Percentiles rank a stretch among this genome's conserved stretches.
Conservation (phyloP, 1,140 invertebrate genomes). For the Camponotus vicinus region DNA sequence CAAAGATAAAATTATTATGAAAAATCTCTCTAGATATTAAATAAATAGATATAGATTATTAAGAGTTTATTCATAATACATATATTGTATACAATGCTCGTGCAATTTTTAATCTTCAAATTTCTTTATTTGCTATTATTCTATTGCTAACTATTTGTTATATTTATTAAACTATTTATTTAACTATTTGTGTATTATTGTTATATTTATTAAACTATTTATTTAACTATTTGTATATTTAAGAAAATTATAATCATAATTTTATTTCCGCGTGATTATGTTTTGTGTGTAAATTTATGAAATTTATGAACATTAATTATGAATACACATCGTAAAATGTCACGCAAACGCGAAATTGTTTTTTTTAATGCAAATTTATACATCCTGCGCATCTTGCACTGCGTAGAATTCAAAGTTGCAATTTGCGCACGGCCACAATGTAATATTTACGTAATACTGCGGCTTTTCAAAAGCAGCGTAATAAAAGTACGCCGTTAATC, state of each 20-base stretch:
- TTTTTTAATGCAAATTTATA: conserved; percentile 35
- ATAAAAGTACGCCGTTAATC: conserved; percentile 66
- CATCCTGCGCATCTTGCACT: neutral
- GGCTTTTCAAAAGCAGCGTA: conserved; percentile 39
- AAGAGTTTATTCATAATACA: neutral
- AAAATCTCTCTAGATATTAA: neutral
- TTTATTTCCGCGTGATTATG: conserved; percentile 1
- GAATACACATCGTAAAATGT: conserved; percentile 29
- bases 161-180: neutral
- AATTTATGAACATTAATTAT: conserved; percentile 5
- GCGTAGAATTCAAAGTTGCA: conserved; percentile 38
- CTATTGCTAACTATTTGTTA: neutral
- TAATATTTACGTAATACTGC: conserved; percentile 52
- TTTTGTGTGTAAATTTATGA: neutral
- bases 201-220: too few relatives aligned
- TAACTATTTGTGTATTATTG: too few relatives aligned
- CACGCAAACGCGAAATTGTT: conserved; percentile 1
- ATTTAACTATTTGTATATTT: too few relatives aligned
- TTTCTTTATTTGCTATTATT: neutral
- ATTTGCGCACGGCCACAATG: conserved; percentile 27
- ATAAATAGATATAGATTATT: neutral
- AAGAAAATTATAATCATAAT: neutral
- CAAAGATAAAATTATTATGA: neutral
- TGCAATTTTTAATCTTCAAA: neutral
- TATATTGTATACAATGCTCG: neutral